A percentile compares a stretch with the other conserved stretches of the same genome.
Conservation (phyloP, 2,888 invertebrate genomes). For the Suillia variegata region DNA sequence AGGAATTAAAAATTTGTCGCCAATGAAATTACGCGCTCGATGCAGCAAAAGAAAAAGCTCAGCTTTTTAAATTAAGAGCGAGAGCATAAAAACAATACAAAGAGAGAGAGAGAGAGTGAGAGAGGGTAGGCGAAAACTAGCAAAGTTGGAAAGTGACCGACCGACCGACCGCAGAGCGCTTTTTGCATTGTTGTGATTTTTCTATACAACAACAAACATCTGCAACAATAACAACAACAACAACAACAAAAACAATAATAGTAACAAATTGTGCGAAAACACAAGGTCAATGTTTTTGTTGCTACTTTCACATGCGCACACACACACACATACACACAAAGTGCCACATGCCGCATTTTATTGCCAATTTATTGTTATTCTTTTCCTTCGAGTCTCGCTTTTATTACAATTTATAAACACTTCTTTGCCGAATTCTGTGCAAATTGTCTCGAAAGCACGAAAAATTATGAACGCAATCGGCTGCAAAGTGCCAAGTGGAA, state of each 20-base stretch:
- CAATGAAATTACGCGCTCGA: no score
- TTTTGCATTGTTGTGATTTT: slow-evolving; percentile 4
- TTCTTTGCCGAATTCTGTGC: not conserved
- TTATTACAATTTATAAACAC: slow-evolving; percentile 1
- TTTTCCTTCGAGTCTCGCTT: not conserved
- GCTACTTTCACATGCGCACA: not conserved
- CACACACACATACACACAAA: not conserved
- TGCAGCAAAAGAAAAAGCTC: no score
- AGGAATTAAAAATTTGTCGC: no score
- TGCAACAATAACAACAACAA: slow-evolving; percentile 8
- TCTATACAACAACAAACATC: no score
- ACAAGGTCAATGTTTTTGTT: slow-evolving; percentile 38
- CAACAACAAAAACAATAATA: slow-evolving; percentile 14
- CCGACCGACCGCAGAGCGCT: not conserved
- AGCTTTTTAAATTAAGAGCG: no score
- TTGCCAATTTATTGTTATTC: slow-evolving; percentile 2
- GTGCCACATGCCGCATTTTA: slow-evolving; percentile 2
- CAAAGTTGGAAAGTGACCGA: not conserved
- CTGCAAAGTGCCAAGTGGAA: no score
- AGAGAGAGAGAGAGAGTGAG: not conserved
- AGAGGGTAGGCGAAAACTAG: slow-evolving; percentile 19
- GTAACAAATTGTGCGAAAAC: slow-evolving; percentile 30
- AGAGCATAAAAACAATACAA: no score
- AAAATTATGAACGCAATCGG: not conserved
- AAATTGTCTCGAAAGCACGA: not conserved